Evolutionary conservation across 1,140 invertebrate species (phyloP).

Genomic region (Grapholita molesta): DNA sequence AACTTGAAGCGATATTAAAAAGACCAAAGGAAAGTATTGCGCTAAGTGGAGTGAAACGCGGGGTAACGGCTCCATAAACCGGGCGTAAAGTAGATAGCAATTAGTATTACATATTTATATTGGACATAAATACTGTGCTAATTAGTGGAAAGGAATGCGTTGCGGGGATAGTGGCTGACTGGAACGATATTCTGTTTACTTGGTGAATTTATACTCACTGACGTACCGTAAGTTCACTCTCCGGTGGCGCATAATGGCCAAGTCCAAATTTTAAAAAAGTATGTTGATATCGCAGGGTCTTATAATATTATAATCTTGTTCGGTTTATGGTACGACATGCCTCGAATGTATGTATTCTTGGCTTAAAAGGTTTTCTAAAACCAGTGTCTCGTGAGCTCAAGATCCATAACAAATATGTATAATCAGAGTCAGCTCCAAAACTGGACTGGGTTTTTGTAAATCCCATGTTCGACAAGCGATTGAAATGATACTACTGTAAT

Average conservation of each 20-base stretch:
- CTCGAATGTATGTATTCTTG: not conserved
- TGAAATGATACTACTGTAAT: slow-evolving; percentile 23
- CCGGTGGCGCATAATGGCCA: not conserved
- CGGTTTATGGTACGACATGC: not conserved
- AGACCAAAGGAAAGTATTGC: not conserved
- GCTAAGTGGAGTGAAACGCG: slow-evolving; percentile 19
- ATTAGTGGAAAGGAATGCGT: slow-evolving; percentile 34
- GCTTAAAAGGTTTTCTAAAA: not conserved
- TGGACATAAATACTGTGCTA: slow-evolving; percentile 27
- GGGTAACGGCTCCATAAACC: slow-evolving; percentile 29
- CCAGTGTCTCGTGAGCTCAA: not conserved
- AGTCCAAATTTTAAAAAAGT: too few relatives aligned
- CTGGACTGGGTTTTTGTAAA: not conserved
- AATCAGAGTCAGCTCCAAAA: not conserved
- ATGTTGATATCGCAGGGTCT: too few relatives aligned
- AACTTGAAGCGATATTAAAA: not conserved
- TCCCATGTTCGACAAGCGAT: not conserved
- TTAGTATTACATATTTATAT: slow-evolving; percentile 4
- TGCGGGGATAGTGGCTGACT: not conserved
- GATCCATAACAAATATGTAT: not conserved
- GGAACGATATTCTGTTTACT: not conserved
- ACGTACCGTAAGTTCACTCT: not conserved
- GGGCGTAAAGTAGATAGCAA: slow-evolving; percentile 28
- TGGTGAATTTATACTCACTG: not conserved
- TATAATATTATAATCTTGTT: too few relatives aligned